phyloP scores from a whole-genome alignment of 2,888 invertebrate genomes.

The Incurvaria masculella region DNA sequence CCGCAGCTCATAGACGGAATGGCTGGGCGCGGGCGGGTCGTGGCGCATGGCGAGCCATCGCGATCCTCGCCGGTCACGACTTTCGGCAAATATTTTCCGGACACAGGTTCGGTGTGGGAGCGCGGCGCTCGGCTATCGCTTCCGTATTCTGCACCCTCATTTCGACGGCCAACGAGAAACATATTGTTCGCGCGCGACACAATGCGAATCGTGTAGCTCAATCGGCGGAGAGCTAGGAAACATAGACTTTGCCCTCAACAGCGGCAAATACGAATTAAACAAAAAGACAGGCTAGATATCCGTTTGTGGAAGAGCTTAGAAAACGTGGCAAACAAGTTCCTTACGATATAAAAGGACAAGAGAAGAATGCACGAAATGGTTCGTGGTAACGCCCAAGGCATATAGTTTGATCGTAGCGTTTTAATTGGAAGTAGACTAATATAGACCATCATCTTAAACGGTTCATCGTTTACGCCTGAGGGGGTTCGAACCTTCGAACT shows the following conservation, averaged over 20 bases:
- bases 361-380: no score
- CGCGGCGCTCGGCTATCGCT: slow-evolving; percentile 47
- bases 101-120: slow-evolving; percentile 45
- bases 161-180: background rate
- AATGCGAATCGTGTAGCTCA: no score
- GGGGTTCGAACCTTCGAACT: no score
- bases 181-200: background rate
- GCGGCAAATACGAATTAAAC: no score
- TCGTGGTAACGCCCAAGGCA: slow-evolving; percentile 25
- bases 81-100: slow-evolving; percentile 50
- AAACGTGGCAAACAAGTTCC: no score
- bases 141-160: slow-evolving; percentile 33
- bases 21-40: slow-evolving; percentile 30
- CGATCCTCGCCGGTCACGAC: slow-evolving; percentile 54
- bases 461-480: slow-evolving; percentile 27
- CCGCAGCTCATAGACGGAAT: background rate
- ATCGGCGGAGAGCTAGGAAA: no score
- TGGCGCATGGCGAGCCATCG: slow-evolving; percentile 50
- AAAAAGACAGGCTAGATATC: no score
- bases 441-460: slow-evolving; percentile 34
- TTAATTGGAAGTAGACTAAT: slow-evolving; percentile 34
- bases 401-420: slow-evolving; percentile 26
- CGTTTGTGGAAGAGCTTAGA: no score
- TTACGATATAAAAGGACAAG: no score
- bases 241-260: no score